Percentiles rank a stretch among this genome's conserved stretches.
phyloP scores from a whole-genome alignment of 2,888 invertebrate genomes.

The Pyrochroa serraticornis region DNA sequence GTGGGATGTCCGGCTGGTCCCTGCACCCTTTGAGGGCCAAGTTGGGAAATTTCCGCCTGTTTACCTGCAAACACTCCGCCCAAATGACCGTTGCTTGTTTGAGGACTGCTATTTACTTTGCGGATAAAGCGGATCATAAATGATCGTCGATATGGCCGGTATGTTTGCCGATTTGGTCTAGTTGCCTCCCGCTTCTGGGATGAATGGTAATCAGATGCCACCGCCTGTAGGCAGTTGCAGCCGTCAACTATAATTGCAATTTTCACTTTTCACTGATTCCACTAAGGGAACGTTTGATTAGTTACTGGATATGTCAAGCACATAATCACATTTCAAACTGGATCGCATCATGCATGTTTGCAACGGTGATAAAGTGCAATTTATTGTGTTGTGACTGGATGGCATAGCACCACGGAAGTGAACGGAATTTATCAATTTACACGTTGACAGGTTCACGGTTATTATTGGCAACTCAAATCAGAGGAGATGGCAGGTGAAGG shows the following conservation, averaged over 20 bases:
- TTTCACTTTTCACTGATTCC: conserved; percentile 16
- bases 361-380: conserved; percentile 3
- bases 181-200: conserved; percentile 9
- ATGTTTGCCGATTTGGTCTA: conserved; percentile 16
- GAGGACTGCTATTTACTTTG: neutral
- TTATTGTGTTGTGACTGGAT: conserved; percentile 7
- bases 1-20: no score
- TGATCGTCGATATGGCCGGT: neutral
- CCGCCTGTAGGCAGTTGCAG: conserved; percentile 1
- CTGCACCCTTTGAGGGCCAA: neutral
- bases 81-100: conserved; percentile 13
- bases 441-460: no score
- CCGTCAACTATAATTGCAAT: conserved; percentile 13
- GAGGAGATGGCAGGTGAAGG: no score
- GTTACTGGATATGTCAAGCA: conserved; percentile 11
- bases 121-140: conserved; percentile 3
- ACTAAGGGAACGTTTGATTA: conserved; percentile 17
- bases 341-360: conserved; percentile 9
- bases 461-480: no score
- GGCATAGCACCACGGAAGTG: no score
- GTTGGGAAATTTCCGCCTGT: neutral
- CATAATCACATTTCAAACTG: conserved; percentile 11
- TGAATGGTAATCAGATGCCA: conserved; percentile 1
- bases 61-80: conserved; percentile 7
- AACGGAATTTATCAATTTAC: no score